These are phyloP conservation scores for Isotomurus palustris DNA, from an alignment of 2,888 invertebrate species.

Conservation along the genomic window DNA sequence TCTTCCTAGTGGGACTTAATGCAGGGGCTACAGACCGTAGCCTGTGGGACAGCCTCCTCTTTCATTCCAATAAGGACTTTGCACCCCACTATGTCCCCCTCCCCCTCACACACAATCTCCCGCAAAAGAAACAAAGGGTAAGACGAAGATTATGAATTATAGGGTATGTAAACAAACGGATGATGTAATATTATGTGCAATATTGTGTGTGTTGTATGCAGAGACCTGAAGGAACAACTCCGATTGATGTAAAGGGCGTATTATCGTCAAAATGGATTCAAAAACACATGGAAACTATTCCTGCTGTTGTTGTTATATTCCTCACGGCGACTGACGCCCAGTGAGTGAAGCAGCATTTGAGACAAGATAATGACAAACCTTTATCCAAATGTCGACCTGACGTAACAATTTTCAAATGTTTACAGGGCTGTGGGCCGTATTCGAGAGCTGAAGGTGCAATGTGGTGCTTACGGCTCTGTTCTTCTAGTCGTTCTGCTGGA, in stretches of 20 bases:
- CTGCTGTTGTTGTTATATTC: slow-evolving; percentile 89
- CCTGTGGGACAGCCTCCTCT: slow-evolving; percentile 90
- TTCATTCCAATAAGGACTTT: slow-evolving; percentile 72
- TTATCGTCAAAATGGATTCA: slow-evolving; percentile 97
- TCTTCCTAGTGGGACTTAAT: slow-evolving; percentile 85
- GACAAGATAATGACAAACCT: not conserved
- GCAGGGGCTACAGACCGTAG: slow-evolving; percentile 73
- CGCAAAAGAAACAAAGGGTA: slow-evolving; percentile 71
- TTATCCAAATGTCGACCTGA: not conserved
- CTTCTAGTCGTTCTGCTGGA: too few relatives aligned
- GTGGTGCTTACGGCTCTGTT: not conserved
- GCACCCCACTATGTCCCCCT: slow-evolving; percentile 77
- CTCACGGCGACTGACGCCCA: slow-evolving; percentile 76
- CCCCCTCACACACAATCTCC: slow-evolving; percentile 78
- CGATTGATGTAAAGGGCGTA: too few relatives aligned
- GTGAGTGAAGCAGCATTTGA: slow-evolving; percentile 93
- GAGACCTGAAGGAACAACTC: slow-evolving; percentile 89
- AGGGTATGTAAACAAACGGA: not conserved
- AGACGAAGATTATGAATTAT: not conserved
- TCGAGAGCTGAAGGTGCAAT: not conserved
- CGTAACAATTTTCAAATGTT: not conserved
- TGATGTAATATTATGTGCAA: too few relatives aligned
- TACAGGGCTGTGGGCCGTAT: not conserved
- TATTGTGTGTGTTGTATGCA: slow-evolving; percentile 1
- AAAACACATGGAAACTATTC: slow-evolving; percentile 83